Percentiles rank a stretch among this genome's conserved stretches.
phyloP scores from a whole-genome alignment of 2,113 vertebrate species.

The Chrysemys picta region DNA sequence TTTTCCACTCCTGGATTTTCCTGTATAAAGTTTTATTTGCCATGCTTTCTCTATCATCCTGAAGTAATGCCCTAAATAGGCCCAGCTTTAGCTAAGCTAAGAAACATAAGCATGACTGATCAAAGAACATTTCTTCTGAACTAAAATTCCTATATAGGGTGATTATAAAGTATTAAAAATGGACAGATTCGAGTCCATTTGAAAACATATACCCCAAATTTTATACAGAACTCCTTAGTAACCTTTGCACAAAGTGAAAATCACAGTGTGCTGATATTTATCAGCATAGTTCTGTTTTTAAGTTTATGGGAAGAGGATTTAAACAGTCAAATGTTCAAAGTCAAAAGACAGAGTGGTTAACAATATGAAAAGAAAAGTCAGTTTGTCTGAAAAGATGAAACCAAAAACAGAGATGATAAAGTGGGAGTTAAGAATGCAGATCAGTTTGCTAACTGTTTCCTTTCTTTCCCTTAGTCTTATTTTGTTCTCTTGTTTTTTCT shows the following conservation, averaged over 20 bases:
- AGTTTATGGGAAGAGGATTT: neutral
- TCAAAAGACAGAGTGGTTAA: neutral
- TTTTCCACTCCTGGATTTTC: neutral
- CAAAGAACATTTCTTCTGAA: neutral
- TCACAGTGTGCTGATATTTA: neutral
- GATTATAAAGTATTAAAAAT: neutral
- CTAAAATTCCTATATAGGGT: neutral
- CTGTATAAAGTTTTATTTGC: neutral
- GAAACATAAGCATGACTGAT: neutral
- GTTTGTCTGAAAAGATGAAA: neutral
- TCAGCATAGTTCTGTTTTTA: neutral
- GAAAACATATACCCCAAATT: neutral
- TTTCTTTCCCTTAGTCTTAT: neutral
- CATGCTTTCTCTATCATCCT: neutral
- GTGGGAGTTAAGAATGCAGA: neutral
- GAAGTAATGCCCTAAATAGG: neutral
- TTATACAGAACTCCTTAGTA: neutral
- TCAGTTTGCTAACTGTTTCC: neutral
- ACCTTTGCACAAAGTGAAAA: neutral
- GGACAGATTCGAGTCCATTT: neutral
- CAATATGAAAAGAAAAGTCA: neutral
- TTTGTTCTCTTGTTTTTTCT: neutral
- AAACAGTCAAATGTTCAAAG: neutral
- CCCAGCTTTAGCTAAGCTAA: neutral
- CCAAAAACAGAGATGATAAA: neutral